These are phyloP conservation scores for Pyralis farinalis DNA, from an alignment of 2,888 invertebrate species.

Conservation along the genomic window DNA sequence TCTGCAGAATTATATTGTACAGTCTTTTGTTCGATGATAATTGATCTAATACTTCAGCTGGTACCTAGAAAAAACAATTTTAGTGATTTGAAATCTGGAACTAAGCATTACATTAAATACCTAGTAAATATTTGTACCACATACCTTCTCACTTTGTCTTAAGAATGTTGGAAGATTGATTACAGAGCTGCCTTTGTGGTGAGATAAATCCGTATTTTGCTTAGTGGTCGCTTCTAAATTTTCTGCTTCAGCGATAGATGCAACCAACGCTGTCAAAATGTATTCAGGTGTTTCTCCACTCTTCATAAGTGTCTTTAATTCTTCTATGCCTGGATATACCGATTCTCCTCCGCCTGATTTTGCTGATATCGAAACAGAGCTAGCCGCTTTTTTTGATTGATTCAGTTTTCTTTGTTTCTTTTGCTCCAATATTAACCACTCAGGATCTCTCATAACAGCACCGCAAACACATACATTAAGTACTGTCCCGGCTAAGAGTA, in stretches of 20 bases:
- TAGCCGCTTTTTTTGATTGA: conserved; percentile 76
- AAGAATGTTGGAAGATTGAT: conserved; percentile 91
- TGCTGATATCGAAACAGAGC: conserved; percentile 75
- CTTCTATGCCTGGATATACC: conserved; percentile 84
- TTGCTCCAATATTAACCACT: conserved; percentile 87
- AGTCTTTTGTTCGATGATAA: conserved; percentile 82
- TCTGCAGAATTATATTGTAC: conserved; percentile 86
- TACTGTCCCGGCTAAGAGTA: conserved; percentile 91
- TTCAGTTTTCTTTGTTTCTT: conserved; percentile 76
- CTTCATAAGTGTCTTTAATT: conserved; percentile 85
- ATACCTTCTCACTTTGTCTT: conserved; percentile 86
- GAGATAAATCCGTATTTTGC: conserved; percentile 66
- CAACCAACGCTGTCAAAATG: conserved; percentile 82
- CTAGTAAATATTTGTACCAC: not conserved
- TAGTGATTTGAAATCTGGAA: not conserved
- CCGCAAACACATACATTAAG: conserved; percentile 94
- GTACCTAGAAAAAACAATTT: conserved; percentile 74
- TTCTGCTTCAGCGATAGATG: conserved; percentile 78
- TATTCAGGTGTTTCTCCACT: conserved; percentile 86
- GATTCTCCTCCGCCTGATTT: conserved; percentile 76
- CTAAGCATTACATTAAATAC: not conserved
- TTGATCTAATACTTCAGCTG: conserved; percentile 86
- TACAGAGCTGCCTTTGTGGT: conserved; percentile 83
- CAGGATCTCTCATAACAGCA: conserved; percentile 92
- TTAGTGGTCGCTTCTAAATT: conserved; percentile 66